Evolutionary conservation across 2,797 vertebrate genomes (phyloP).

Genomic region (Enteromius fasciolatus): DNA sequence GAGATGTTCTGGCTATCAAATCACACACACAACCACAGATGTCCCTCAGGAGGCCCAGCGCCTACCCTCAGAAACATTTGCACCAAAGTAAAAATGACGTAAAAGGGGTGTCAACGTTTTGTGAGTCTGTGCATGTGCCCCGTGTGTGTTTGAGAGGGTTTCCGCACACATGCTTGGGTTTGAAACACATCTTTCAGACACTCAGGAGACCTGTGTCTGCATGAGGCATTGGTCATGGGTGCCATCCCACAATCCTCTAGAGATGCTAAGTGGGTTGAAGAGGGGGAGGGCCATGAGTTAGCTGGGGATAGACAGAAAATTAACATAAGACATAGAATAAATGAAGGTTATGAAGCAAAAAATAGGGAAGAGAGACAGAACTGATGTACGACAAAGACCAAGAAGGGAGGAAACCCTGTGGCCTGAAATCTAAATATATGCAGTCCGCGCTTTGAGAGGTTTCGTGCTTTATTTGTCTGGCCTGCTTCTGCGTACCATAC

Average conservation of each 20-base stretch:
- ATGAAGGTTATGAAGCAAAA: conserved; percentile 27
- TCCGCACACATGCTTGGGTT: conserved; percentile 39
- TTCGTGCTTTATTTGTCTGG: conserved; percentile 51
- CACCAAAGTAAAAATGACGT: conserved; percentile 25
- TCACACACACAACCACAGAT: conserved; percentile 31
- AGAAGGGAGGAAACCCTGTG: conserved; percentile 33
- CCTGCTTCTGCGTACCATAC: conserved; percentile 37
- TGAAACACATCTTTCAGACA: conserved; percentile 37
- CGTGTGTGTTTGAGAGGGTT: conserved; percentile 30
- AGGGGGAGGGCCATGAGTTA: conserved; percentile 1
- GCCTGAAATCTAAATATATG: conserved; percentile 55
- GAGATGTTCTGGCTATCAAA: conserved; percentile 35
- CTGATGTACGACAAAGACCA: conserved; percentile 29
- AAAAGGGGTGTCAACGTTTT: conserved; percentile 12
- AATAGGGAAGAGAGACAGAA: neutral
- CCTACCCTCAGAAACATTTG: conserved; percentile 26
- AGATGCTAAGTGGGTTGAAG: conserved; percentile 27
- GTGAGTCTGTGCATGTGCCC: neutral
- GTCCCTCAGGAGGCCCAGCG: neutral
- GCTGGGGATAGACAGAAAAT: conserved; percentile 12
- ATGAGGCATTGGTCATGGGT: conserved; percentile 7
- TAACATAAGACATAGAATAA: conserved; percentile 7
- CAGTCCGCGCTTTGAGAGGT: conserved; percentile 23
- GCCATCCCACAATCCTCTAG: conserved; percentile 25
- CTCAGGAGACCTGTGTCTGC: conserved; percentile 43